These are phyloP conservation scores for Perdix hodgsoniae DNA, from an alignment of 2,797 vertebrate species.

Conservation along the genomic window DNA sequence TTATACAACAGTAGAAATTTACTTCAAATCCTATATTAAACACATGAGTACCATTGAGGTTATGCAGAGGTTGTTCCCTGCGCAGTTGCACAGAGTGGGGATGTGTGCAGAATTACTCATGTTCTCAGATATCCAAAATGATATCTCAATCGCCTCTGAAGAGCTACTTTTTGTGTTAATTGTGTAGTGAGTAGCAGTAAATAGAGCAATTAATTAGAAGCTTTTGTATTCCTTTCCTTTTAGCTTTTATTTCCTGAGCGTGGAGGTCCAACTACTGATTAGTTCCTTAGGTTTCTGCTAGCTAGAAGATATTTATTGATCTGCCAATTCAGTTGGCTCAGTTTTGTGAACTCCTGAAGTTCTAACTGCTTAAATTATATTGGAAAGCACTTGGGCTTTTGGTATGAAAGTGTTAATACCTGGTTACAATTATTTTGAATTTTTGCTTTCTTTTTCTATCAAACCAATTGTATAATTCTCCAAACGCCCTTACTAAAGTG, in stretches of 20 bases:
- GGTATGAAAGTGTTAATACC: neutral
- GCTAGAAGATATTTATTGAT: neutral
- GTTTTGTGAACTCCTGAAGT: neutral
- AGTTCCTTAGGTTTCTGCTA: neutral
- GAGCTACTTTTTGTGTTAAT: neutral
- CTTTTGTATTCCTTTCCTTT: neutral
- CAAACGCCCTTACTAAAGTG: neutral
- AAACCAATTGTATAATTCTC: neutral
- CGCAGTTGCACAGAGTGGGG: neutral
- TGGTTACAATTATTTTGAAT: neutral
- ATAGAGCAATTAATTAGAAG: neutral
- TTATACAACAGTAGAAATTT: neutral
- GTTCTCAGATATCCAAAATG: neutral
- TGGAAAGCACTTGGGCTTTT: neutral
- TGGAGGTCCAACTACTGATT: constrained; percentile 1
- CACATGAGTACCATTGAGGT: neutral
- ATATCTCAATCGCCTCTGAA: neutral
- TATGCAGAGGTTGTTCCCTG: neutral
- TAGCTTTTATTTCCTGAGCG: neutral
- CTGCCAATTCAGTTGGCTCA: neutral
- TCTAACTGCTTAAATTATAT: neutral
- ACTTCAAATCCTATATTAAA: neutral
- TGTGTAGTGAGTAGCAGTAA: neutral
- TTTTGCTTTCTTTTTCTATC: neutral
- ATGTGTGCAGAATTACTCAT: neutral